Base-by-base conservation (phyloP, 2,888 invertebrate species). In the Hypselothyrea guttata region DNA sequence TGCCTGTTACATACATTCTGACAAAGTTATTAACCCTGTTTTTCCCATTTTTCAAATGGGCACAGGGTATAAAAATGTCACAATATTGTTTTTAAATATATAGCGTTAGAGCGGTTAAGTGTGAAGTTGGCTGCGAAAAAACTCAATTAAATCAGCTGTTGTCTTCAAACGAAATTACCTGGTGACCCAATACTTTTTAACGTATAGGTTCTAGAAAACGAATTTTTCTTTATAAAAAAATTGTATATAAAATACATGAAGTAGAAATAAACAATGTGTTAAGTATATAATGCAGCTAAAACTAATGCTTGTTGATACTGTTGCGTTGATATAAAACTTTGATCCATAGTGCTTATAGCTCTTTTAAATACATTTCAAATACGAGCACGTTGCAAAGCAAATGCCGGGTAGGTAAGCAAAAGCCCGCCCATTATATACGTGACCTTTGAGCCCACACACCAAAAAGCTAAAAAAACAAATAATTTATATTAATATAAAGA, bases 391-490 rank as follows among this genome's bases (percentile, higher is more conserved):
- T 91, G 91, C 75, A 94, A 90, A 90, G 93, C 92, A 86, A 94
- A 87, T 76, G 94, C 94, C 65, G 98, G 98, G 89, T 95, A 91
- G 38, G 95, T 83, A 60, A 98, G 92, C 45, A 93, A 90, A 30
- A 94, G 73, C 15, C 96, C 95, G 11, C 98, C 98, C 28, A 93
- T 90, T 3, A 94, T 91, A 88, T 98, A 98, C 0, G 97, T 97
- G 11, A 92, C 89, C 52, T 92, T 92, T 3, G 98, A 95, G 5
- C 98, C 98, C 51, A 95, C 92, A 87, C 95, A 94, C 98, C 98
- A 98, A 91, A 97, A 98, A 18, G 95, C 95, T 95, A 90, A 53
- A 91, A 91, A 57, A 63, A 60, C 0, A 69, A 59, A 51, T 33
- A 61, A 35, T 13, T 35, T 35, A 41, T 57, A 46, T 54, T n/a